A percentile compares a stretch with the other conserved stretches of the same genome.
These are phyloP conservation scores for Entomobrya proxima DNA, from an alignment of 2,888 invertebrate species.

Conservation along the genomic window DNA sequence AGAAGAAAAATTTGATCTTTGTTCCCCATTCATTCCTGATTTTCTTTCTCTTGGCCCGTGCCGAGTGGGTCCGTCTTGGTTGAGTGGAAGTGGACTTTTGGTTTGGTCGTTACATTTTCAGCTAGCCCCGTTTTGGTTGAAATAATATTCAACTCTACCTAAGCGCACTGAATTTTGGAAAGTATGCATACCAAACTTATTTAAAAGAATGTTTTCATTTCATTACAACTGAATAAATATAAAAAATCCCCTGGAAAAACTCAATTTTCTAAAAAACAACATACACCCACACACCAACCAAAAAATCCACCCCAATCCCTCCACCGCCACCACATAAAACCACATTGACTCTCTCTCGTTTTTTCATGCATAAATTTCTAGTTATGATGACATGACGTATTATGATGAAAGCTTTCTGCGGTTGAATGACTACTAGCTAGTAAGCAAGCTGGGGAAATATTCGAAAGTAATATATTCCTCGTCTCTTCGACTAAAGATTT, in stretches of 20 bases:
- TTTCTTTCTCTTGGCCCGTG: slow-evolving; percentile 17
- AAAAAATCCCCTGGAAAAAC: not conserved
- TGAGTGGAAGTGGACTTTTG: slow-evolving; percentile 29
- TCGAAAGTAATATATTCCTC: not conserved
- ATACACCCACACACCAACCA: slow-evolving; percentile 47
- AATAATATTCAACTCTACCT: not conserved
- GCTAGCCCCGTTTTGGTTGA: too few relatives aligned
- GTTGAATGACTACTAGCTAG: slow-evolving; percentile 54
- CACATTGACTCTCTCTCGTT: slow-evolving; percentile 1
- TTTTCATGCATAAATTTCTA: slow-evolving; percentile 34
- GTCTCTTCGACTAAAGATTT: not conserved
- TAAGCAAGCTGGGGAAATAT: not conserved
- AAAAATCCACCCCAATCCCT: slow-evolving; percentile 17
- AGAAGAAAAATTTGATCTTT: slow-evolving; percentile 57
- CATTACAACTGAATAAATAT: slow-evolving; percentile 32
- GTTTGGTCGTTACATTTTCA: slow-evolving; percentile 7
- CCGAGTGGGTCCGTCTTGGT: slow-evolving; percentile 19
- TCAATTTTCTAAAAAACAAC: slow-evolving; percentile 25
- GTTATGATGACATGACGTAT: slow-evolving; percentile 28
- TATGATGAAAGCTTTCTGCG: slow-evolving; percentile 28
- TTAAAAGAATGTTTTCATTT: slow-evolving; percentile 14
- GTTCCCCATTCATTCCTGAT: not conserved
- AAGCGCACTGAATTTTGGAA: not conserved
- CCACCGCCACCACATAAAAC: not conserved
- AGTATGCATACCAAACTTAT: not conserved